These are phyloP conservation scores for Varecia variegata DNA, from an alignment of 2,797 vertebrate genomes.

Conservation along the genomic window DNA sequence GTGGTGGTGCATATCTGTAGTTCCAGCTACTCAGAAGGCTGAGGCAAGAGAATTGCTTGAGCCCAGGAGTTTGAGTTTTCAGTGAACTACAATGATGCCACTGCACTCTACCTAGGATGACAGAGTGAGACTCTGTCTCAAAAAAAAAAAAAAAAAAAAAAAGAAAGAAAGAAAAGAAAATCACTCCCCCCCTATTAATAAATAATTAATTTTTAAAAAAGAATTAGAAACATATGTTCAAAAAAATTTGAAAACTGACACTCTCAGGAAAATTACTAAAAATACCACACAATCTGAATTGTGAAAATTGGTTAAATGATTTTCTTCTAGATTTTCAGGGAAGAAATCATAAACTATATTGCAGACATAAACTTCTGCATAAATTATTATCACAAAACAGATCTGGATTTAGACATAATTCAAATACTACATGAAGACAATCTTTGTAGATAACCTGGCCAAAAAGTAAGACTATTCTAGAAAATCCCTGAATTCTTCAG, in stretches of 20 bases:
- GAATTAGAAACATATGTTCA: too few relatives aligned
- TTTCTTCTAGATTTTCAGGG: constrained; percentile 3
- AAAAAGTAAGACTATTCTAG: constrained; percentile 4
- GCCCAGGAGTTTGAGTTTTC: too few relatives aligned
- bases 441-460: background rate
- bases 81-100: too few relatives aligned
- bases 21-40: too few relatives aligned
- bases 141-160: too few relatives aligned
- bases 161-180: too few relatives aligned
- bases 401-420: background rate
- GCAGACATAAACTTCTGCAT: background rate
- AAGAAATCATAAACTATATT: constrained; percentile 12
- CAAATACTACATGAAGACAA: constrained; percentile 3
- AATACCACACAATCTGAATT: background rate
- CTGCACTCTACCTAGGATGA: too few relatives aligned
- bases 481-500: background rate
- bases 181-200: too few relatives aligned
- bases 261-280: background rate
- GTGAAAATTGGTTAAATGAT: background rate
- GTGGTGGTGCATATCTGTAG: too few relatives aligned
- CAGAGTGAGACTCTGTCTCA: too few relatives aligned
- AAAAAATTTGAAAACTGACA: background rate
- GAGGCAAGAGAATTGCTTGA: too few relatives aligned
- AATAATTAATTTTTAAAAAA: too few relatives aligned
- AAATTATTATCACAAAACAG: constrained; percentile 18